Conservation (phyloP, 2,797 vertebrate genomes). For the Gymnodraco acuticeps region DNA sequence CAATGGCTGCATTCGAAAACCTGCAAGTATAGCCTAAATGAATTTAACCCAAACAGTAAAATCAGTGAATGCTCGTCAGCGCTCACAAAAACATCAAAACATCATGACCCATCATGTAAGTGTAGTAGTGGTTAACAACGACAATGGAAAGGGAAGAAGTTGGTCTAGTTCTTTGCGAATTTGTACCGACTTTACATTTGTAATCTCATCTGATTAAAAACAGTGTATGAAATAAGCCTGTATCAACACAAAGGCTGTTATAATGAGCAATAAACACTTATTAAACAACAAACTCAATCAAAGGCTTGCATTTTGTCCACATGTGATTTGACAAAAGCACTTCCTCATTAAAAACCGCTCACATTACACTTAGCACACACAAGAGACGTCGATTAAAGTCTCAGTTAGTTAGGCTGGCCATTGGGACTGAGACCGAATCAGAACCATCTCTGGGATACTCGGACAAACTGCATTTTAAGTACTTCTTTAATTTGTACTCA, state of each 20-base stretch:
- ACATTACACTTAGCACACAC: neutral
- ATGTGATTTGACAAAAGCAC: neutral
- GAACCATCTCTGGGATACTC: neutral
- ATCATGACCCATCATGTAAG: neutral
- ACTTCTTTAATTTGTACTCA: neutral
- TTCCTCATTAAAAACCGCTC: neutral
- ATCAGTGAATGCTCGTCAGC: neutral
- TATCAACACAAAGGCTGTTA: no score
- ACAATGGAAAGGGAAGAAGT: neutral
- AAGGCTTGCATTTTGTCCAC: neutral
- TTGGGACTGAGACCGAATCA: neutral
- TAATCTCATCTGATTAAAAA: neutral
- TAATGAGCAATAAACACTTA: neutral
- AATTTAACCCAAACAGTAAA: neutral
- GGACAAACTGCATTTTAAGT: constrained; percentile 1
- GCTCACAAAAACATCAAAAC: neutral
- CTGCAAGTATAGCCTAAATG: neutral
- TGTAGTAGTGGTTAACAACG: neutral
- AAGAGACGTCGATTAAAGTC: neutral
- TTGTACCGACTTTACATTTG: neutral
- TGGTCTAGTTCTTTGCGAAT: neutral
- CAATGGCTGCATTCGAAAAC: neutral
- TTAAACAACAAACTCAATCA: neutral
- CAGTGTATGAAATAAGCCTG: neutral
- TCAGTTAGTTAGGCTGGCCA: neutral